Conservation (phyloP, 2,797 vertebrate genomes). For the Scyliorhinus canicula region DNA sequence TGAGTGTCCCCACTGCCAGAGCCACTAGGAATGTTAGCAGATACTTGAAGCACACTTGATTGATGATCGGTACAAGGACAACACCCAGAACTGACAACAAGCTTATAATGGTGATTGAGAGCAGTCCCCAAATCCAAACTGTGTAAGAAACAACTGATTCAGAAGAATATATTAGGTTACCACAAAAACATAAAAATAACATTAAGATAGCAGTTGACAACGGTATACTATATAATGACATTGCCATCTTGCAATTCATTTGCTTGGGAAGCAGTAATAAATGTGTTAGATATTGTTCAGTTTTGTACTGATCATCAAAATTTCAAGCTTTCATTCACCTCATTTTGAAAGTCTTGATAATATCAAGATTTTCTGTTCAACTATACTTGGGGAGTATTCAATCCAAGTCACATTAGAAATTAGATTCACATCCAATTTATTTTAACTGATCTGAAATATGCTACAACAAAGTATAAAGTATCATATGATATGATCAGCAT, state of each 20-base stretch:
- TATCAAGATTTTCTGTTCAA: background rate
- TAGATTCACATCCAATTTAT: background rate
- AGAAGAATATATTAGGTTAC: constrained; percentile 31
- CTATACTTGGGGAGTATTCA: background rate
- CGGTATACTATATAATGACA: background rate
- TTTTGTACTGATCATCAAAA: background rate
- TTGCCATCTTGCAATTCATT: background rate
- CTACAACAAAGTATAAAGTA: background rate
- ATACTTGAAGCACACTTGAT: constrained; percentile 96
- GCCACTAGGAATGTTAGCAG: constrained; percentile 97
- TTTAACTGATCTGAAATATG: background rate
- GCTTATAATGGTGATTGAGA: constrained; percentile 96
- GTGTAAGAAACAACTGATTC: constrained; percentile 44
- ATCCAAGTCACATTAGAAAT: background rate
- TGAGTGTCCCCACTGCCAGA: constrained; percentile 92
- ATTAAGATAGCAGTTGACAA: background rate
- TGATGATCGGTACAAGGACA: constrained; percentile 89
- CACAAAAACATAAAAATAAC: constrained; percentile 14
- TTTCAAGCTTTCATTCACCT: background rate
- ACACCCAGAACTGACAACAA: constrained; percentile 92
- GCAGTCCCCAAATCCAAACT: constrained; percentile 88
- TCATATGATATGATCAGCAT: background rate
- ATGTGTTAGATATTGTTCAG: background rate
- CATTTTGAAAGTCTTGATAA: background rate
- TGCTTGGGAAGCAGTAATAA: background rate